Evolutionary conservation across 2,888 invertebrate species (phyloP).

Genomic region (Scelioninae gen. 2): DNA sequence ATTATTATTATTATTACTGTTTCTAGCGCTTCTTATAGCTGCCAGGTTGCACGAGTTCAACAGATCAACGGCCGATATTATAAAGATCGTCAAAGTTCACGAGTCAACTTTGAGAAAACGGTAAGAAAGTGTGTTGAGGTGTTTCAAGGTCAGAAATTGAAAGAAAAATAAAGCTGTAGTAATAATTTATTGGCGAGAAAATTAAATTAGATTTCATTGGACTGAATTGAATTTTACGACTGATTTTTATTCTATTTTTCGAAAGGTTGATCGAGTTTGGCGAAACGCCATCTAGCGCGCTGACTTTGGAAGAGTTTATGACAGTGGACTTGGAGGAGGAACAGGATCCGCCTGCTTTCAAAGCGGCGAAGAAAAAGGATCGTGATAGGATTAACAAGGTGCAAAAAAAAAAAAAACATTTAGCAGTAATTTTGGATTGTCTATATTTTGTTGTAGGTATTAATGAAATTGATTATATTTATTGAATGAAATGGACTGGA

Average conservation of each 20-base stretch:
- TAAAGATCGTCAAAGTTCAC: slow-evolving; percentile 96
- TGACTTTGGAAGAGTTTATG: slow-evolving; percentile 98
- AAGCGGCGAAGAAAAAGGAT: slow-evolving; percentile 91
- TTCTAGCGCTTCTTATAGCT: slow-evolving; percentile 91
- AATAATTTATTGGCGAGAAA: no score
- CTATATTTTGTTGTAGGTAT: no score
- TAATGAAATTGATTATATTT: no score
- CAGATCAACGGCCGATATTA: slow-evolving; percentile 89
- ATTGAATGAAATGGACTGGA: no score
- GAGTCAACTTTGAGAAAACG: slow-evolving; percentile 93
- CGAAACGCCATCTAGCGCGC: slow-evolving; percentile 94
- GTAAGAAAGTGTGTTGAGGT: slow-evolving; percentile 70
- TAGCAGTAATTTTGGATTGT: no score
- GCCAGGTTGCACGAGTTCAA: slow-evolving; percentile 94
- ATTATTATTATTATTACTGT: no score
- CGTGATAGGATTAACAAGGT: slow-evolving; percentile 89
- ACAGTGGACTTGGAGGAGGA: slow-evolving; percentile 97
- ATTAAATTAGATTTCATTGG: no score
- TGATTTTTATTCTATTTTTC: neutral
- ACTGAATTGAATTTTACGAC: neutral
- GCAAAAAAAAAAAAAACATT: no score
- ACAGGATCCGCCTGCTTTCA: slow-evolving; percentile 97
- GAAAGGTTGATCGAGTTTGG: slow-evolving; percentile 91
- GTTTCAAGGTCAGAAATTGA: neutral
- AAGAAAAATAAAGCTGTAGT: no score